Percentiles rank a stretch among this genome's conserved stretches.
Conservation (phyloP, 2,113 vertebrate genomes). For the Cyanoderma ruficeps region DNA sequence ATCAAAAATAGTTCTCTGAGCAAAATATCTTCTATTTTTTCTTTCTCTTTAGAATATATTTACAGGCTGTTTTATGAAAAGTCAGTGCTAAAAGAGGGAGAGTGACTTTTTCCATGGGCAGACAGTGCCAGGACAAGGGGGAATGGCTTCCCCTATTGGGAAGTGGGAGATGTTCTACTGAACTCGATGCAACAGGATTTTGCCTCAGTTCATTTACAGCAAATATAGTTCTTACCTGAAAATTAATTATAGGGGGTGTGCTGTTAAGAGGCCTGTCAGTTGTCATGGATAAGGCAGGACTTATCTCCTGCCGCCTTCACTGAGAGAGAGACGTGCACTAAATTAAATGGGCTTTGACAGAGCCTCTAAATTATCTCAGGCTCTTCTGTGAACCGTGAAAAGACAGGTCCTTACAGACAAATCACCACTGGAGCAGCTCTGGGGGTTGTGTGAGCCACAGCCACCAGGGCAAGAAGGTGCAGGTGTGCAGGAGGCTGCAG, state of each 20-base stretch:
- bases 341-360: constrained; percentile 48
- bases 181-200: neutral
- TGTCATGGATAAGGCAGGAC: constrained; percentile 31
- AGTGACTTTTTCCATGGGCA: neutral
- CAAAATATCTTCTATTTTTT: neutral
- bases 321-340: neutral
- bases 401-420: constrained; percentile 18
- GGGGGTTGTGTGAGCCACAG: neutral
- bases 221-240: constrained; percentile 38
- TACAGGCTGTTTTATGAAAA: neutral
- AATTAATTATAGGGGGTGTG: constrained; percentile 33
- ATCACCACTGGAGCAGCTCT: neutral
- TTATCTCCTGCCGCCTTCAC: constrained; percentile 44
- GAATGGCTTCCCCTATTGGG: neutral
- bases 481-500: neutral
- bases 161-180: neutral
- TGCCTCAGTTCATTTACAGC: neutral
- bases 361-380: constrained; percentile 23
- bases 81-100: neutral
- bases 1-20: neutral
- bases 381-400: constrained; percentile 30
- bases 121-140: neutral
- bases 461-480: neutral
- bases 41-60: neutral
- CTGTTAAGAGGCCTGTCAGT: constrained; percentile 42